Conservation (phyloP, 2,888 invertebrate genomes). For the Ceriagrion tenellum region DNA sequence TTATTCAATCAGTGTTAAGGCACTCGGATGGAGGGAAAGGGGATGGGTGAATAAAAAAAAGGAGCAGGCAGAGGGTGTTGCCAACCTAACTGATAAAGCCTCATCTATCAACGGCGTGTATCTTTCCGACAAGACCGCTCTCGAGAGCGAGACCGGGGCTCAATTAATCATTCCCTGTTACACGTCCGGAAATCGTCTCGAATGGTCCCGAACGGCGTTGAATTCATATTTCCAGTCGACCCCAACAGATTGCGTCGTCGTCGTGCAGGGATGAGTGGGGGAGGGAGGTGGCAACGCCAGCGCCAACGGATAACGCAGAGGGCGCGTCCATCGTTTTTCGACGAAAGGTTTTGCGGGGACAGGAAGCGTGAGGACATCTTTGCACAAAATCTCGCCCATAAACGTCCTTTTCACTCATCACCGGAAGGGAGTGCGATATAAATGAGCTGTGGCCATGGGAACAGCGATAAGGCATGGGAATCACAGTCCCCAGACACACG, state of each 20-base stretch:
- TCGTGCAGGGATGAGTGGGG: neutral
- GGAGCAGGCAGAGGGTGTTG: neutral
- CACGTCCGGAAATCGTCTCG: neutral
- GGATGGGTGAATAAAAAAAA: neutral
- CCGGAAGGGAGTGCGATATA: neutral
- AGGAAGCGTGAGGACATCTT: neutral
- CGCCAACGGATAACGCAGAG: neutral
- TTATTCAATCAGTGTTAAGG: neutral
- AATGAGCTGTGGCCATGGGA: neutral
- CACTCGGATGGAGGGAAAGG: neutral
- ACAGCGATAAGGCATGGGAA: neutral
- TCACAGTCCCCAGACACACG: neutral
- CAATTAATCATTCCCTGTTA: neutral
- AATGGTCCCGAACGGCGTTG: neutral
- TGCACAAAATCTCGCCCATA: neutral
- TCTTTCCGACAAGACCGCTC: constrained; percentile 19
- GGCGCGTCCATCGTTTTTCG: neutral
- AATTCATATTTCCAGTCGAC: constrained; percentile 13
- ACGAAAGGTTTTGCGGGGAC: neutral
- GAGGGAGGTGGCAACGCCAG: neutral
- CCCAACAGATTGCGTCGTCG: neutral
- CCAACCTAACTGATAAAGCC: constrained; percentile 27
- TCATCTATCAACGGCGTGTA: constrained; percentile 11
- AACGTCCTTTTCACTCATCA: constrained; percentile 7
- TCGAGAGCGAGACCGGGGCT: neutral